Percentiles rank a stretch among this genome's conserved stretches.
These are phyloP conservation scores for Hoplodrina ambigua DNA, from an alignment of 2,888 invertebrate species.

Conservation along the genomic window DNA sequence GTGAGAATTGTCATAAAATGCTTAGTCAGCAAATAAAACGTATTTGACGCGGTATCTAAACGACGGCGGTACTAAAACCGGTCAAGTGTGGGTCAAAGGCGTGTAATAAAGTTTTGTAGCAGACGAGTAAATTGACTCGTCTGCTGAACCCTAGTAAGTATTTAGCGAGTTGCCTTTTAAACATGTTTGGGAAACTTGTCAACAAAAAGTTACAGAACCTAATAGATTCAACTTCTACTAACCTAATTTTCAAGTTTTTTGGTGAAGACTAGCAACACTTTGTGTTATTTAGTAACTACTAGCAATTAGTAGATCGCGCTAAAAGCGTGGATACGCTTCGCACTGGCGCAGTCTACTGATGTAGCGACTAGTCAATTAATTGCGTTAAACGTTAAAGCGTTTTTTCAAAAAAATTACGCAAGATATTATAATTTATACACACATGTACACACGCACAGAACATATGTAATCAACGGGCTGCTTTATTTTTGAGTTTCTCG, in stretches of 20 bases:
- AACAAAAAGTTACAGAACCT: background rate
- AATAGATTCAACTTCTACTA: no score
- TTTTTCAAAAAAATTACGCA: no score
- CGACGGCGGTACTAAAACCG: slow-evolving; percentile 40
- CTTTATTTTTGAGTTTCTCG: no score
- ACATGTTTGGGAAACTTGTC: slow-evolving; percentile 9
- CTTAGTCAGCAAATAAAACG: slow-evolving; percentile 21
- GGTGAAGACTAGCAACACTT: background rate
- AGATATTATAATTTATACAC: no score
- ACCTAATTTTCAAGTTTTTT: background rate
- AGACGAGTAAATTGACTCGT: slow-evolving; percentile 26
- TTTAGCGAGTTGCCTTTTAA: slow-evolving; percentile 14
- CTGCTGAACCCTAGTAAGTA: slow-evolving; percentile 8
- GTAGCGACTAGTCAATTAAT: no score
- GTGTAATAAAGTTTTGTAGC: slow-evolving; percentile 23
- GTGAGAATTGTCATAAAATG: slow-evolving; percentile 19
- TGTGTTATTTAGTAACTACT: no score
- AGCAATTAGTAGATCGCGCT: no score
- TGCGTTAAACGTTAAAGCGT: no score
- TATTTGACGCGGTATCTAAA: slow-evolving; percentile 19
- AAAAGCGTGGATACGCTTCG: no score
- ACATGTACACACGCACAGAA: no score
- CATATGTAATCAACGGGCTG: no score
- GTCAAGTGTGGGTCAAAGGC: slow-evolving; percentile 42
- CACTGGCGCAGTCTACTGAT: no score